Conservation (phyloP, 92 coral and sea anemone species). For the Hydrozoanthus gracilis region DNA sequence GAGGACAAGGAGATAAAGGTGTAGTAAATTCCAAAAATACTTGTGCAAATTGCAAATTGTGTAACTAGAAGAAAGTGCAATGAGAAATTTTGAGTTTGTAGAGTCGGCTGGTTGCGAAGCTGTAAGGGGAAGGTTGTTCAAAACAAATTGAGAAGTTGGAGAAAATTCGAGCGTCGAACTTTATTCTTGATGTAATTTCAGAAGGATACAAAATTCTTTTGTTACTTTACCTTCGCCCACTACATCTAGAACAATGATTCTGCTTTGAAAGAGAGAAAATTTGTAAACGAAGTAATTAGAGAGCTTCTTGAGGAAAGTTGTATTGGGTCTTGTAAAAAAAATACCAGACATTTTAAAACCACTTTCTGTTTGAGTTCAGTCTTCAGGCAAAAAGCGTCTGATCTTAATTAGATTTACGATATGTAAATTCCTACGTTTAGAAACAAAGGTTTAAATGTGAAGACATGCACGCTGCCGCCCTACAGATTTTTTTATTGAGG, state of each 20-base stretch:
- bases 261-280: background rate
- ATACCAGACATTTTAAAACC: constrained; percentile 28
- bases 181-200: background rate
- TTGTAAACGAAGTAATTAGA: background rate
- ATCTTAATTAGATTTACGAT: constrained; percentile 31
- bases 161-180: background rate
- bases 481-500: background rate
- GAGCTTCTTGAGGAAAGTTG: no score
- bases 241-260: constrained; percentile 11
- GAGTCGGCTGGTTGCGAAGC: no score
- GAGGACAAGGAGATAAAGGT: no score
- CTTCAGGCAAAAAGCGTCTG: background rate
- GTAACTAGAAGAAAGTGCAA: no score
- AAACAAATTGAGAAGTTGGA: background rate
- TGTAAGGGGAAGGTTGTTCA: constrained; percentile 28
- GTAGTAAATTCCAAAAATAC: no score
- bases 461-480: background rate
- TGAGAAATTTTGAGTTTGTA: no score
- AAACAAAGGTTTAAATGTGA: constrained; percentile 33
- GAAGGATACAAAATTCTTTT: constrained; percentile 34
- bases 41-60: no score
- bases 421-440: constrained; percentile 20
- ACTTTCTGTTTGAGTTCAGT: background rate
- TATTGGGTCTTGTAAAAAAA: constrained; percentile 3
- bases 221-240: background rate